Base-by-base conservation (phyloP, 2,113 vertebrate species). In the Pangasianodon gigas region DNA sequence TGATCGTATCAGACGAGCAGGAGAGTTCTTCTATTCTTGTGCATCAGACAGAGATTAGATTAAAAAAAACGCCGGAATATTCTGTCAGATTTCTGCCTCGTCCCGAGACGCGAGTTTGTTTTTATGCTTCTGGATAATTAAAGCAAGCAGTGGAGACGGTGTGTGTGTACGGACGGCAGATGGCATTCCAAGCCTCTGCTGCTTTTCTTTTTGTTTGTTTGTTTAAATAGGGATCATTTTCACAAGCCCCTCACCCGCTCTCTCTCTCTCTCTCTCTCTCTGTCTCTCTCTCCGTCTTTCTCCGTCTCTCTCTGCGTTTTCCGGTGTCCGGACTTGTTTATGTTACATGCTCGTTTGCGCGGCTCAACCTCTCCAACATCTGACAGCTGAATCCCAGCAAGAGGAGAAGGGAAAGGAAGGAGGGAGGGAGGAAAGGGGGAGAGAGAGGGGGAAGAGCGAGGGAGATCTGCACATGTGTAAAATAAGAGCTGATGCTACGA, bases 241-340 rank as follows among this genome's bases (percentile, higher is more conserved):
- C 93, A 69, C 58, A 93, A 74, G 29, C 52, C 74, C n/a, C 52
- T 84, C 67, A 29, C 32, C n/a, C 56, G 26, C n/a, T 65, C 71
- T n/a, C 62, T 94, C 92, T 92, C 48, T 74, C 46, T 62, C 62
- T 94, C 92, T 92, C 54, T 77, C 46, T 71, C 87, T 74, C 92
- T 92, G 88, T 93, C 92, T 83, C 80, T 71, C 44, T 37, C 85
- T 75, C 93, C 71, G 29, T 41, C 81, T 58, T n/a, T 41, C n/a
- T 83, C 81, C 8, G 54, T 84, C 81, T 84, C 82, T 84, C 56
- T 60, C 10, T 60, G 32, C 88, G 88, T 92, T 91, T 96, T 95
- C 96, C 95, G 93, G 93, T 93, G 92, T 95, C 94, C 89, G 87
- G 95, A 89, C 91, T 94, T 94, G 94, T 95, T 95, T 96, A 93